Conservation (phyloP, 2,888 invertebrate genomes). For the Thereva unica region DNA sequence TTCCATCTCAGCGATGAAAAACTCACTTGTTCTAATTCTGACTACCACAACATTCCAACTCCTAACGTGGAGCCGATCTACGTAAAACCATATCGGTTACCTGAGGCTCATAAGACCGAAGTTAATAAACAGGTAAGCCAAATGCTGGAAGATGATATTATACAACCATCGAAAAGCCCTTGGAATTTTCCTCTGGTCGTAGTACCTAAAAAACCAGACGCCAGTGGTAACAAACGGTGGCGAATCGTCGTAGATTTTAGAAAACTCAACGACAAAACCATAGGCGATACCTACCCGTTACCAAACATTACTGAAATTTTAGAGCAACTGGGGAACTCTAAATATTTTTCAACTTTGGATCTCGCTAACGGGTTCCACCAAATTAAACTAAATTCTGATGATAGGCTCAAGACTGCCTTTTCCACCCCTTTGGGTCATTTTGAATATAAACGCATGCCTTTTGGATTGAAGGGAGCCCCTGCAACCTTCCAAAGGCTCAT, state of each 20-base stretch:
- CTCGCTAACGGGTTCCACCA: conserved; percentile 54
- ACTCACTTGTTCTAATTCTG: conserved; percentile 9
- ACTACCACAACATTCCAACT: conserved; percentile 5
- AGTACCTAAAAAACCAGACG: conserved; percentile 49
- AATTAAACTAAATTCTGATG: conserved; percentile 47
- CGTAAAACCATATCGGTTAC: conserved; percentile 11
- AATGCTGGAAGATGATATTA: conserved; percentile 47
- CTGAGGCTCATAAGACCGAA: conserved; percentile 33
- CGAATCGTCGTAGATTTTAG: conserved; percentile 53
- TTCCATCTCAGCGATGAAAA: conserved; percentile 41
- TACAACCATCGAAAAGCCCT: conserved; percentile 25
- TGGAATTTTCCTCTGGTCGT: conserved; percentile 42
- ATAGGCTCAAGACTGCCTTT: conserved; percentile 52
- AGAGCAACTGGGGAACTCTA: conserved; percentile 50
- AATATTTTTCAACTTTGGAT: conserved; percentile 53
- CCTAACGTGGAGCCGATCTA: neutral
- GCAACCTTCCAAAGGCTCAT: conserved; percentile 53
- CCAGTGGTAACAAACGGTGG: conserved; percentile 47
- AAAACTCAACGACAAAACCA: conserved; percentile 52
- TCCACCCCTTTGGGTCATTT: conserved; percentile 49
- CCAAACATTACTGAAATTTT: conserved; percentile 52
- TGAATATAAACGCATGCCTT: conserved; percentile 51
- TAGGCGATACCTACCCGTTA: conserved; percentile 50
- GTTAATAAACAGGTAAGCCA: conserved; percentile 44
- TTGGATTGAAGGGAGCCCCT: conserved; percentile 56